Percentiles rank a stretch among this genome's conserved stretches.
These are phyloP conservation scores for Syrphus vitripennis DNA, from an alignment of 2,888 invertebrate species.

Conservation along the genomic window DNA sequence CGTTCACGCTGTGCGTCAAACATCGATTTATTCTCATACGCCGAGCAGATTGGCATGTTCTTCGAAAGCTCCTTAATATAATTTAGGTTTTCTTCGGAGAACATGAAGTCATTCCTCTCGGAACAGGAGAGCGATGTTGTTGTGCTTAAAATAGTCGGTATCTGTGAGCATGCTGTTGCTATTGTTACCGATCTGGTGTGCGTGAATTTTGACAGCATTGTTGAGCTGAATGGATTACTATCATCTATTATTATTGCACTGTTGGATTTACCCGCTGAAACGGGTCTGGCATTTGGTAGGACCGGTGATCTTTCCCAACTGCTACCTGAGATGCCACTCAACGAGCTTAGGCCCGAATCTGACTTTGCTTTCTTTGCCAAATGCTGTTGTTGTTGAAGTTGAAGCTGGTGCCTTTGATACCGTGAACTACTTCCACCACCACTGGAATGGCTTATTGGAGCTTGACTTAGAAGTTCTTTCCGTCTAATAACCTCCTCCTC, in stretches of 20 bases:
- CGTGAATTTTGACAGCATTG: constrained; percentile 38
- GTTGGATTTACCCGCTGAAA: constrained; percentile 5
- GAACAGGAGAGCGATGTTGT: constrained; percentile 67
- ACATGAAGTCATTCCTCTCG: constrained; percentile 75
- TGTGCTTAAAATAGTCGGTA: constrained; percentile 55
- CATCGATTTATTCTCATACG: constrained; percentile 80
- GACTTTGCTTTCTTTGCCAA: constrained; percentile 84
- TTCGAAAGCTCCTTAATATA: constrained; percentile 80
- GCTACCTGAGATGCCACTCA: constrained; percentile 89
- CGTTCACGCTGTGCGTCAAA: constrained; percentile 76
- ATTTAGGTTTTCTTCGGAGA: constrained; percentile 80
- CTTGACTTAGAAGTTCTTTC: constrained; percentile 22
- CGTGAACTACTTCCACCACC: background rate
- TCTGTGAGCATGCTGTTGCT: constrained; percentile 50
- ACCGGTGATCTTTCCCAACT: constrained; percentile 93
- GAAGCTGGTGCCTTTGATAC: constrained; percentile 37
- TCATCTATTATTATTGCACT: constrained; percentile 4
- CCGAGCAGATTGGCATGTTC: constrained; percentile 81
- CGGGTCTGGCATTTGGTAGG: constrained; percentile 82
- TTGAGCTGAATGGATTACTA: constrained; percentile 36
- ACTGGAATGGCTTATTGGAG: background rate
- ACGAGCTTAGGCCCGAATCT: constrained; percentile 92
- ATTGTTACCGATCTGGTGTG: constrained; percentile 46
- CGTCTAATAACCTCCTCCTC: background rate
- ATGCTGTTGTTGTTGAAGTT: constrained; percentile 9